Evolutionary conservation across 1,140 invertebrate genomes (phyloP).

Genomic region (Drosophila novamexicana): DNA sequence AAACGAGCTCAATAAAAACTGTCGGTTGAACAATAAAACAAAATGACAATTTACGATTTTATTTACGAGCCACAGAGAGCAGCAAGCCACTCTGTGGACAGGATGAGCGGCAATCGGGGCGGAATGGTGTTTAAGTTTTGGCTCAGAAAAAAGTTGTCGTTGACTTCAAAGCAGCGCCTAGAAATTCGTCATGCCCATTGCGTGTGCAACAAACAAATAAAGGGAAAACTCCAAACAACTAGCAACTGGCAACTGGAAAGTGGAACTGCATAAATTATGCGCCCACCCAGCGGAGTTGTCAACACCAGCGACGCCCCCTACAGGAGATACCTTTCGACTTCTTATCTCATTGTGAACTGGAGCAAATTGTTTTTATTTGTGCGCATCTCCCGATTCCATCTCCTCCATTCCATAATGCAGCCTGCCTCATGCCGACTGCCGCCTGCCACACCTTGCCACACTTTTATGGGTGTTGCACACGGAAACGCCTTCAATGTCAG

Average conservation of each 20-base stretch:
- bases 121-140: slow-evolving; percentile 17
- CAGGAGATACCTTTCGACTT: slow-evolving; percentile 9
- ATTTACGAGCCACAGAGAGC: slow-evolving; percentile 68
- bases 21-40: slow-evolving; percentile 79
- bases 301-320: slow-evolving; percentile 49
- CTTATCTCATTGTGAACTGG: slow-evolving; percentile 59
- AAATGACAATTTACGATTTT: slow-evolving; percentile 82
- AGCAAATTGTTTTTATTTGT: slow-evolving; percentile 68
- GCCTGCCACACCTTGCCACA: slow-evolving; percentile 34
- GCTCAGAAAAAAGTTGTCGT: slow-evolving; percentile 12
- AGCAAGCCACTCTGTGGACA: neutral
- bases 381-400: slow-evolving; percentile 53
- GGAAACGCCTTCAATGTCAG: slow-evolving; percentile 49
- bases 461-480: slow-evolving; percentile 55
- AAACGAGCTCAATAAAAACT: slow-evolving; percentile 81
- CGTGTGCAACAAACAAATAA: slow-evolving; percentile 43
- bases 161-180: slow-evolving; percentile 63
- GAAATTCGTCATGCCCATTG: slow-evolving; percentile 72
- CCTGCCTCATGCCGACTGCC: neutral
- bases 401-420: neutral
- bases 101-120: slow-evolving; percentile 5
- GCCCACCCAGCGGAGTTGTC: slow-evolving; percentile 70
- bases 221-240: neutral
- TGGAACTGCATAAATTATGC: slow-evolving; percentile 77
- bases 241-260: slow-evolving; percentile 33